Evolutionary conservation across 2,888 invertebrate genomes (phyloP), one percentile per base, ranked within the genome.

Genomic region (Caenorhabditis sp.): DNA sequence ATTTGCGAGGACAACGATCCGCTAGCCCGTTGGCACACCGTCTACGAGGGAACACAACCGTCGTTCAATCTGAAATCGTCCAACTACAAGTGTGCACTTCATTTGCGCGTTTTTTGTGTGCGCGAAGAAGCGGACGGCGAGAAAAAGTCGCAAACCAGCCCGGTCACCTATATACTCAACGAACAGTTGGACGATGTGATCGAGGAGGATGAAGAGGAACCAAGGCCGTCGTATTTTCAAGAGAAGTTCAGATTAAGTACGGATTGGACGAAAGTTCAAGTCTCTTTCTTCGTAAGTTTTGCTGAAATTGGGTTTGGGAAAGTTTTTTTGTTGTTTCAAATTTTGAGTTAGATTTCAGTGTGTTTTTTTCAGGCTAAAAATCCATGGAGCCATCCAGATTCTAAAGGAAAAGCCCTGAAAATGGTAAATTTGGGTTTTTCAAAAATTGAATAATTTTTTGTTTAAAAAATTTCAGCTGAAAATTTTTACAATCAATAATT

Each of bases 61-160:
- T 84, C 82, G n/a, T 89, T 88, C 89, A 92, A 88, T 90, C 91
- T 89, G 66, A 84, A 87, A 37, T 92, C 92, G 87, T 90, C 94
- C 87, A 92, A 59, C 0, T 77, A 74, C 53, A 60, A 65, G 0
- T 63, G 64, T 6, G 70, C 77, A 1, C 27, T 79, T 14, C 77
- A 77, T 24, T 37, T 74, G 8, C 60, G 77, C 12, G 74, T 79
- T 0, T 26, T 76, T 27, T 64, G 64, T 36, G 69, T 72, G 8
- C 65, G 78, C 17, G 31, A 24, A 2, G 57, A 62, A 53, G 60
- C 65, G 1, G 66, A 65, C n/a, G 60, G 55, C 10, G 67, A 67
- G 31, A 68, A 69, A 24, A 59, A 37, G n/a, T 69, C 76, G n/a
- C 58, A 69, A 8, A 58, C 74, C 3, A 75, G 74, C 43, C 74